Base-by-base conservation (phyloP, 2,113 vertebrate genomes). In the Diphyllodes magnificus region DNA sequence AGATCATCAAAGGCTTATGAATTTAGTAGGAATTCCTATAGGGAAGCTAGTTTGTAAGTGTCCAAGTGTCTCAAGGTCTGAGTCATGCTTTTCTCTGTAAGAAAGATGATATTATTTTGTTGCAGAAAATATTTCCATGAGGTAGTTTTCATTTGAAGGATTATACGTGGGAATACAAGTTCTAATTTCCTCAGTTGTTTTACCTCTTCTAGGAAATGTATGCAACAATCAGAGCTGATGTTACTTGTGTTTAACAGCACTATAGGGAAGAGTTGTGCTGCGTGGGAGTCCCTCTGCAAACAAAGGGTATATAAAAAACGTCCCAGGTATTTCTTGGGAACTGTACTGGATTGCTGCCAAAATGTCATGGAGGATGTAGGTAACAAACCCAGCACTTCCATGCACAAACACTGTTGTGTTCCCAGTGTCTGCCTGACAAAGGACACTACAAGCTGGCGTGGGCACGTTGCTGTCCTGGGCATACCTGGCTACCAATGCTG, bases 151-250 rank as follows among this genome's bases (percentile, higher is more conserved):
- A 30, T 70, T 82, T 56, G 59, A 77, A 72, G 33, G 33, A 22
- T 44, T 2, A 1, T 72, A 54, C 0, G 0, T 49, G 40, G 51
- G 23, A 57, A 42, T 72, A 4, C 10, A 60, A 80, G 2, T n/a
- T 64, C 20, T 63, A 44, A 89, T 88, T 71, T 86, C 51, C 35
- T 78, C 40, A 19, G 33, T 64, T 54, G 24, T 68, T 86, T 80
- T 22, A 44, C 21, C 31, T 92, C 31, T 81, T 56, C n/a, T 75
- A 76, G 80, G 88, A 90, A 92, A 70, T 1, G 27, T 14, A 31
- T 37, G 49, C 37, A 40, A 23, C 56, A 22, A 24, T 57, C 71
- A 37, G 65, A 77, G 56, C 75, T 44, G 77, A 47, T 8, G 63
- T 47, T 66, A 20, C 35, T 69, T 0, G 0, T 18, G 25, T 65